Percentiles rank a stretch among this genome's conserved stretches.
phyloP scores from a whole-genome alignment of 2,113 vertebrate species.

The Nothoprocta pentlandii region DNA sequence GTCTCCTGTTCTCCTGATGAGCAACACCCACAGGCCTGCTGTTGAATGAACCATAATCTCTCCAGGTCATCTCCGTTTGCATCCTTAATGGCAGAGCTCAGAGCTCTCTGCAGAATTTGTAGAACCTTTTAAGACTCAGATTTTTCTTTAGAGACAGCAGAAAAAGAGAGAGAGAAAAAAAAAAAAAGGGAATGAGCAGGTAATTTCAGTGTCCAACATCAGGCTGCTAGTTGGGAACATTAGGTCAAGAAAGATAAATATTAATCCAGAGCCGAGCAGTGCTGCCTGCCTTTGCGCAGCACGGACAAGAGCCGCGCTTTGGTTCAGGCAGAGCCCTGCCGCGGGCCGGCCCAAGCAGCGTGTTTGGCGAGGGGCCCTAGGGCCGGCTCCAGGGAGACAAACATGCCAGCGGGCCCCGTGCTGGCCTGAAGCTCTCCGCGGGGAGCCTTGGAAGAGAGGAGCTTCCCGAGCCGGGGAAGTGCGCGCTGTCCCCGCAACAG shows the following conservation, averaged over 20 bases:
- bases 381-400: not conserved
- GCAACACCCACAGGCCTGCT: not conserved
- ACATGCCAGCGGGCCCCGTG: not conserved
- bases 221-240: not conserved
- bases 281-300: not conserved
- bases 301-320: not conserved
- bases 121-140: not conserved
- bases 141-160: not conserved
- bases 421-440: not conserved
- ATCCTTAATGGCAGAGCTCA: not conserved
- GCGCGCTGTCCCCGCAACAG: not conserved
- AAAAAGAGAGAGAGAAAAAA: not conserved
- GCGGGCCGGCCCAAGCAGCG: not conserved
- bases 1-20: not conserved
- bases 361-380: not conserved
- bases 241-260: not conserved
- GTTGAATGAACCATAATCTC: slow-evolving; percentile 1
- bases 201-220: not conserved
- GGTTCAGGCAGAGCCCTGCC: too few relatives aligned
- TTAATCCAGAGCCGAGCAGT: not conserved
- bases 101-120: not conserved
- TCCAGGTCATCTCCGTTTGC: not conserved
- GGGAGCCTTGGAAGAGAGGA: not conserved
- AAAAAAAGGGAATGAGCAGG: not conserved
- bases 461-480: not conserved